A percentile compares a stretch with the other conserved stretches of the same genome.
These are phyloP conservation scores for Calypte anna DNA, from an alignment of 2,113 vertebrate species.

Conservation along the genomic window DNA sequence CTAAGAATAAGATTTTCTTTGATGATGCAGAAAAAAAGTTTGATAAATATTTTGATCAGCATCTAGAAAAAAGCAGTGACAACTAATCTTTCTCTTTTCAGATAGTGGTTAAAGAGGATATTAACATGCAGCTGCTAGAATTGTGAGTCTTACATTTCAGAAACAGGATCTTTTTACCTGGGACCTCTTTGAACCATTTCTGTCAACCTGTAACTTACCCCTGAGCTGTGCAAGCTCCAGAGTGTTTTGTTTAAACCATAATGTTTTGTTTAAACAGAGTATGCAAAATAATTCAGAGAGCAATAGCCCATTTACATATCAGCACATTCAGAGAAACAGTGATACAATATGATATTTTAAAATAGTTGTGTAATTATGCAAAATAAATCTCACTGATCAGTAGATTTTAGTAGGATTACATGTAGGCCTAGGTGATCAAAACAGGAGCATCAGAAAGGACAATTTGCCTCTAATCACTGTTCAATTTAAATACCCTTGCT, in stretches of 20 bases:
- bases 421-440: not conserved
- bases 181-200: not conserved
- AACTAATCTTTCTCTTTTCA: not conserved
- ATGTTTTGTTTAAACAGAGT: not conserved
- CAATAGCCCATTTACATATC: not conserved
- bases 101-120: not conserved
- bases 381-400: not conserved
- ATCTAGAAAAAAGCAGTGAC: not conserved
- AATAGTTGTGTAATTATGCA: not conserved
- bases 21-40: not conserved
- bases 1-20: not conserved
- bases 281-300: accelerated
- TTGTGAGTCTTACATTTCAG: not conserved
- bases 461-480: not conserved
- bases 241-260: not conserved
- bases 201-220: not conserved
- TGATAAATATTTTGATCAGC: not conserved
- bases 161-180: not conserved
- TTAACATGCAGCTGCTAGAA: not conserved
- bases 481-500: not conserved
- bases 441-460: not conserved
- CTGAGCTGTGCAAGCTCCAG: not conserved
- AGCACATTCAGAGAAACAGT: not conserved
- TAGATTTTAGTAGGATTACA: not conserved
- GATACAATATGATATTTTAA: not conserved